A percentile compares a stretch with the other conserved stretches of the same genome.
Evolutionary conservation across 2,888 invertebrate species (phyloP).

Genomic region (Cantharis nigra): DNA sequence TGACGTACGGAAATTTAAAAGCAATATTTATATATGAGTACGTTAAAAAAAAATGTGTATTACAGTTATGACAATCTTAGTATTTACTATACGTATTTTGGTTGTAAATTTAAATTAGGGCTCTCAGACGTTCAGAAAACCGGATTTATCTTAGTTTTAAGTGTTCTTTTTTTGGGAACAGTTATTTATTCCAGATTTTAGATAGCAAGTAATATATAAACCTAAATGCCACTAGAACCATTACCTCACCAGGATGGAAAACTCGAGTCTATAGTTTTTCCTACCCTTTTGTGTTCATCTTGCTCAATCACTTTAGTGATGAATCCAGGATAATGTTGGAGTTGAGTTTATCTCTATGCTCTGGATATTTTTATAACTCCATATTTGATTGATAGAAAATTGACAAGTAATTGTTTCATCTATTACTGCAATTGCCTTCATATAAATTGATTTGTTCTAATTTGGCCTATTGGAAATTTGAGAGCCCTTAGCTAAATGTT

Average conservation of each 20-base stretch:
- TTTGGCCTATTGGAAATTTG: not conserved
- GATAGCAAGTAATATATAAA: not conserved
- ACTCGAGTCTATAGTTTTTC: not conserved
- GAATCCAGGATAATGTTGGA: not conserved
- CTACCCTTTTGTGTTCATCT: not conserved
- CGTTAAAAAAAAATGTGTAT: not conserved
- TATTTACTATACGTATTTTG: not conserved
- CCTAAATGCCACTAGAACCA: not conserved
- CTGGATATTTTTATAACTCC: not conserved
- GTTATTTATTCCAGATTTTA: not conserved
- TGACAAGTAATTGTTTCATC: not conserved
- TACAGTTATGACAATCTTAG: constrained; percentile 12
- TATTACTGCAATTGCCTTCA: not conserved
- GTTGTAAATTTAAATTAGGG: not conserved
- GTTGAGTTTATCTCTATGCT: not conserved
- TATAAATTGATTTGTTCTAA: not conserved
- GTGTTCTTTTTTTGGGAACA: not conserved
- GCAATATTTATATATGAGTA: constrained; percentile 18
- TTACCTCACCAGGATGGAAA: not conserved
- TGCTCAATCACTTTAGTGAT: not conserved
- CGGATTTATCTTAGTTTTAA: not conserved
- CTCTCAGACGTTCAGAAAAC: not conserved
- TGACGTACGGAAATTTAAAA: not conserved
- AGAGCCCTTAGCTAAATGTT: not conserved
- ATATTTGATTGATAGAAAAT: not conserved